These are phyloP conservation scores for Pelecanoides urinatrix DNA, from an alignment of 2,113 vertebrate genomes.

Conservation along the genomic window DNA sequence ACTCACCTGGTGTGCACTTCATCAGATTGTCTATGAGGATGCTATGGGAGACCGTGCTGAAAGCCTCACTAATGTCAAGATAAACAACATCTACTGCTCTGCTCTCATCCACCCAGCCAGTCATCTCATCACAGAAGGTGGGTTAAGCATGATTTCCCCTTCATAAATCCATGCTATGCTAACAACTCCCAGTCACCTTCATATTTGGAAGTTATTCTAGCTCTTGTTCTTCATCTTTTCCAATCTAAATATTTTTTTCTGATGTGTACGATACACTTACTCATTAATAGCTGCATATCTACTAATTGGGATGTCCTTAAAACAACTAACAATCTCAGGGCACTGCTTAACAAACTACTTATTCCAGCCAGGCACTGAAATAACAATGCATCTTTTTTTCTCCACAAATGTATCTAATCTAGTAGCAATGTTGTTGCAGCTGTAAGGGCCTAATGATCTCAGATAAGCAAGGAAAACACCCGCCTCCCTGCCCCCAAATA, in stretches of 20 bases:
- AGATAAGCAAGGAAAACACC: neutral
- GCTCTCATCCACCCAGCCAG: neutral
- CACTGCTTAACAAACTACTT: neutral
- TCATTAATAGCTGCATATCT: neutral
- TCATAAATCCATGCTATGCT: neutral
- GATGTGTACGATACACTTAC: neutral
- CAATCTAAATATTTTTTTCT: neutral
- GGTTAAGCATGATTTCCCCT: neutral
- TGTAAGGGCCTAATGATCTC: slow-evolving; percentile 38
- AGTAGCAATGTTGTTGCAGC: slow-evolving; percentile 27
- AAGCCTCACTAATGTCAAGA: neutral
- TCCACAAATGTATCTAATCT: neutral
- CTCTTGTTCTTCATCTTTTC: neutral
- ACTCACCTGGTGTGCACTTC: neutral
- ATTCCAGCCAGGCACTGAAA: slow-evolving; percentile 19
- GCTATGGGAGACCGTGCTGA: rapidly evolving
- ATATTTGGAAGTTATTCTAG: neutral
- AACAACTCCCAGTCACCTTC: neutral
- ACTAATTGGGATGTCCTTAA: neutral
- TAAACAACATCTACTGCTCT: neutral
- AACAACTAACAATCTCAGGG: neutral
- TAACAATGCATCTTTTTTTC: slow-evolving; percentile 29
- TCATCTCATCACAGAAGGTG: neutral
- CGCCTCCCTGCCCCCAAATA: neutral
- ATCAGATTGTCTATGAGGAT: neutral